These are phyloP conservation scores for Nasonovia ribisnigri DNA, from an alignment of 2,888 invertebrate genomes.

Conservation along the genomic window DNA sequence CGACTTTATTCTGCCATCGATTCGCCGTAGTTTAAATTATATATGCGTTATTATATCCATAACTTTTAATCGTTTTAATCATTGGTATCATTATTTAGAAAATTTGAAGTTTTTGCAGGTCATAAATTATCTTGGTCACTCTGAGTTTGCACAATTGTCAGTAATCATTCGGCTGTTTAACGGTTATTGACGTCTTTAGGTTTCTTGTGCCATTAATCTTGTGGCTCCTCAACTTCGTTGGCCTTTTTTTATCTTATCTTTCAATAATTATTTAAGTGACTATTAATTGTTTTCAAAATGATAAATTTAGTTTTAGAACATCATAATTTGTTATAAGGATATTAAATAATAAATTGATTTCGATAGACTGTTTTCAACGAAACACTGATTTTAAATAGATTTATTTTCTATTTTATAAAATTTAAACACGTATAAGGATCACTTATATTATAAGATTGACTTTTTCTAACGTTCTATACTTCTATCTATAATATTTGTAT, in stretches of 20 bases:
- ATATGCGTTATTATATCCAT: background rate
- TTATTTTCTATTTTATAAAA: background rate
- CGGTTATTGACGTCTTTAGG: background rate
- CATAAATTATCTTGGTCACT: background rate
- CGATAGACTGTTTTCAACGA: background rate
- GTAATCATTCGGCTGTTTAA: background rate
- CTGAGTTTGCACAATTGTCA: background rate
- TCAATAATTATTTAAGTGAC: background rate
- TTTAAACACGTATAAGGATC: background rate
- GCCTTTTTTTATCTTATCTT: background rate
- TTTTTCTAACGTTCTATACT: background rate
- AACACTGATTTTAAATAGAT: background rate
- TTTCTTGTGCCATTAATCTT: background rate
- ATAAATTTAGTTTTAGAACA: background rate
- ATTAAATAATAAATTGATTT: background rate
- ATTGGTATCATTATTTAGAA: background rate
- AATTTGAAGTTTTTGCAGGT: background rate
- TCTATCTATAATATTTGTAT: background rate
- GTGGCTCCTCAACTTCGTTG: background rate
- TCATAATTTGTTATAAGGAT: background rate
- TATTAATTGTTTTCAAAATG: slow-evolving; percentile 1
- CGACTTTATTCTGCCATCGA: background rate
- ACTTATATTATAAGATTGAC: fast-evolving
- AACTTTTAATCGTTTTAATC: background rate
- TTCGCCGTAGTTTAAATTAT: background rate